phyloP scores from a whole-genome alignment of 2,888 invertebrate genomes.

The Kryphioiulus occultus region DNA sequence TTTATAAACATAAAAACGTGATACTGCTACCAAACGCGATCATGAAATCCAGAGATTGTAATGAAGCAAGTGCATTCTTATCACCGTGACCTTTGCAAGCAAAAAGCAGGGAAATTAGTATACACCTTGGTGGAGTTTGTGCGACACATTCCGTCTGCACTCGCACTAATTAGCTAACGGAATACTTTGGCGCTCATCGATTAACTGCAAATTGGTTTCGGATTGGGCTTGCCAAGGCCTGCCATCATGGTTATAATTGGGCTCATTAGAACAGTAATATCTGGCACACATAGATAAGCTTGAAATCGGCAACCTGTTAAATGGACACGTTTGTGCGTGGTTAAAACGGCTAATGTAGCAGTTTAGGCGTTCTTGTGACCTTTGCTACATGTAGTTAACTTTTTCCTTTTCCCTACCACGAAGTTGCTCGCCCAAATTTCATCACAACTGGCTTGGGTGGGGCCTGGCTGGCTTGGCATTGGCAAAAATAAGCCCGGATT shows the following conservation, averaged over 20 bases:
- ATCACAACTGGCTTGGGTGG: background rate
- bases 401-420: background rate
- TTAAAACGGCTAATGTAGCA: background rate
- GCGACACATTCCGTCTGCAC: no score
- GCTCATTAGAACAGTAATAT: background rate
- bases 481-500: background rate
- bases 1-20: no score
- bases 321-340: background rate
- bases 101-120: no score
- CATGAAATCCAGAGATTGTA: no score
- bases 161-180: conserved; percentile 7
- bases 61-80: no score
- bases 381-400: no score
- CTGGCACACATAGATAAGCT: background rate
- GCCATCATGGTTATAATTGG: conserved; percentile 27
- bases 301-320: background rate
- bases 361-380: background rate
- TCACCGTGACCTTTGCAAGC: no score
- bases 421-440: background rate
- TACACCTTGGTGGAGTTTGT: no score
- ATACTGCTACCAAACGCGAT: no score
- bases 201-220: conserved; percentile 3
- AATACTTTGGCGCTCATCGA: background rate
- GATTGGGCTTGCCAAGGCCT: background rate
- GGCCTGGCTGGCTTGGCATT: background rate